phyloP scores from a whole-genome alignment of 2,113 vertebrate genomes.

The Sarotherodon lohbergeri region DNA sequence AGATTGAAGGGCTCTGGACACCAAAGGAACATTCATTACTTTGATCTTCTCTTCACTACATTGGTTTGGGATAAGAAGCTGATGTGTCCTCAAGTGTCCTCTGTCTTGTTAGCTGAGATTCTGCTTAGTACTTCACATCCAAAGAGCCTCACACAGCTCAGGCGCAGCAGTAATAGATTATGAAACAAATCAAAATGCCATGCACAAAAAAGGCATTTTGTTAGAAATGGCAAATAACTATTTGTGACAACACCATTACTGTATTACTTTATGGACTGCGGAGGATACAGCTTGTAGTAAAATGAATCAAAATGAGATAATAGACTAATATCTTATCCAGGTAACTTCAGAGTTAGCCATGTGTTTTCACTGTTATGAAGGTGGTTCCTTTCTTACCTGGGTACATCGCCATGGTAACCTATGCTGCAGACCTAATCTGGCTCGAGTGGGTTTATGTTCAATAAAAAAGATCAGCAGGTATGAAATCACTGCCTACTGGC shows the following conservation, averaged over 20 bases:
- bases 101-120: conserved; percentile 24
- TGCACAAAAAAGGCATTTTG: background rate
- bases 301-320: background rate
- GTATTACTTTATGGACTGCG: background rate
- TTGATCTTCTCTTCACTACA: conserved; percentile 25
- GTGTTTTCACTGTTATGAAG: background rate
- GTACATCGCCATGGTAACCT: background rate
- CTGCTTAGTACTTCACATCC: background rate
- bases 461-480: background rate
- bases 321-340: background rate
- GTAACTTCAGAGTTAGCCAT: background rate
- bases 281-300: background rate
- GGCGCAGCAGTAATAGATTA: background rate
- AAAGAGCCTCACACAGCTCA: background rate
- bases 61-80: conserved; percentile 11
- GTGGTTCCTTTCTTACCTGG: background rate
- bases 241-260: background rate
- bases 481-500: background rate
- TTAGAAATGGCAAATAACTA: background rate
- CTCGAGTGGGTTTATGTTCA: background rate
- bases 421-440: background rate
- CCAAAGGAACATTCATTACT: conserved; percentile 22
- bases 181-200: conserved; percentile 7
- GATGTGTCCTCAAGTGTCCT: conserved; percentile 22
- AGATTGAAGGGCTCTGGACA: background rate